Evolutionary conservation across 2,888 invertebrate species (phyloP), one percentile per base, ranked within the genome.

Genomic region (Thereva unica): DNA sequence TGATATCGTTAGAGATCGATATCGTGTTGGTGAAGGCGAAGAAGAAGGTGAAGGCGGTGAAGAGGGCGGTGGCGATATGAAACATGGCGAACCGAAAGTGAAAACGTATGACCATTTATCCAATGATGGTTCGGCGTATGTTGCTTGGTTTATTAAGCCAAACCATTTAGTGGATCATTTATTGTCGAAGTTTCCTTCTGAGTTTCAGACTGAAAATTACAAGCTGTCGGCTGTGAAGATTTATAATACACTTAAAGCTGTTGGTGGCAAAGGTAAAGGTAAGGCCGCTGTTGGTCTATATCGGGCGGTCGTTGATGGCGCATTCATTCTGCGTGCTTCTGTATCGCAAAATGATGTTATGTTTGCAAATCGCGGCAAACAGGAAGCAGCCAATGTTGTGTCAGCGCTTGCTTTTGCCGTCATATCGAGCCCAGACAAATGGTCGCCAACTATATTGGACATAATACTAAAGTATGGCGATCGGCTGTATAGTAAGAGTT

Each of bases 381-480:
- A 83, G 79, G 84, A 85, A 57, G 83, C 84, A 0, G 84, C 86
- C 0, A 85, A 84, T 57, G 82, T 85, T 0, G 77, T 85, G 0
- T 83, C 86, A 72, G 86, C 86, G 0, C 81, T 88, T 6, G 85
- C 85, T 0, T 85, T 87, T 1, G 84, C 85, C 0, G 77, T 82
- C 55, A 82, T 87, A 0, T 87, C 86, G 72, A 84, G 84, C 0
- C 82, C 85, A 52, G 75, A 78, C 0, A 82, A 83, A 68, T 89
- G 87, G 85, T 85, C 85, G 59, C 76, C 84, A 0, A 75, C 79
- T 1, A 78, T 87, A 0, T 74, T 89, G 4, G 87, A 88, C 75
- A 83, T 84, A 0, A 80, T 88, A 3, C 73, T 89, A 7, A 85
- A 85, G 71, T 87, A 88, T 68, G 89, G 89, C 0, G 88, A 89